phyloP scores from a whole-genome alignment of 2,888 invertebrate genomes.

The Steromphala cineraria region DNA sequence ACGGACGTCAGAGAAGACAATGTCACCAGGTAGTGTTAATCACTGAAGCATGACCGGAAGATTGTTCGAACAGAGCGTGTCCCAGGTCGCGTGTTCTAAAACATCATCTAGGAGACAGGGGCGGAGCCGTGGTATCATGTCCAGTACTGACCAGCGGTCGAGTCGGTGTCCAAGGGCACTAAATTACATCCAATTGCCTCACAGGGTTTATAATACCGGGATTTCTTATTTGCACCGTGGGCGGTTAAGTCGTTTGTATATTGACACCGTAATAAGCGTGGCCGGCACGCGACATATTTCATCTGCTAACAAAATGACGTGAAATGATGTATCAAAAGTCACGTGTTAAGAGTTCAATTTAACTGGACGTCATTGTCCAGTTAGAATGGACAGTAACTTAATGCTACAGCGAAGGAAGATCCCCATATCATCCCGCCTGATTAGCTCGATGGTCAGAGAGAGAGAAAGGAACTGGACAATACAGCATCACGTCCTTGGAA shows the following conservation, averaged over 20 bases:
- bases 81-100: neutral
- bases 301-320: neutral
- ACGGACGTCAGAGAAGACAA: slow-evolving; percentile 14
- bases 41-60: neutral
- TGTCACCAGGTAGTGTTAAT: neutral
- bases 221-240: neutral
- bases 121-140: slow-evolving; percentile 1
- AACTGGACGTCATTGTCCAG: slow-evolving; percentile 8
- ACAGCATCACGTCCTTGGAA: neutral
- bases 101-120: neutral
- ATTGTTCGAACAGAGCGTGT: neutral
- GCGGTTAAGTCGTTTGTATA: neutral
- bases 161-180: neutral
- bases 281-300: neutral
- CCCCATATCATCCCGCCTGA: neutral
- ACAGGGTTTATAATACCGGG: neutral
- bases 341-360: neutral
- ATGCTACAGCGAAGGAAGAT: neutral
- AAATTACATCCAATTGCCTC: neutral
- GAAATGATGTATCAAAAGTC: slow-evolving; percentile 4
- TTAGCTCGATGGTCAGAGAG: neutral
- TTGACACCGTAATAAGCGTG: neutral
- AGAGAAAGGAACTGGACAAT: neutral
- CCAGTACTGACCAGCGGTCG: neutral
- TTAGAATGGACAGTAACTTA: neutral